phyloP scores from a whole-genome alignment of 2,113 vertebrate species.

The Dromaius novaehollandiae region DNA sequence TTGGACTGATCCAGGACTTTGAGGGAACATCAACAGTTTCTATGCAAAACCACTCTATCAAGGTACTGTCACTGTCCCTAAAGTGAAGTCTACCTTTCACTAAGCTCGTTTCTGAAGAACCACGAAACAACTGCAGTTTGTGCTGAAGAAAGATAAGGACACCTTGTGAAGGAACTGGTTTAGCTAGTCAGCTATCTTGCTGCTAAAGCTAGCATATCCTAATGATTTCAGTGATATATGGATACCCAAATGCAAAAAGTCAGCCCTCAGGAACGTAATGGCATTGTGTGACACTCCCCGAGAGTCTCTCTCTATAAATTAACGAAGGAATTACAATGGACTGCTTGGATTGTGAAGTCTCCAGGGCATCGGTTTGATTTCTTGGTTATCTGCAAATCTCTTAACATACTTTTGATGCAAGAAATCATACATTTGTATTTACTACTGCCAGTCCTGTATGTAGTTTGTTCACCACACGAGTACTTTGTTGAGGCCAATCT shows the following conservation, averaged over 20 bases:
- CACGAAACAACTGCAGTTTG: neutral
- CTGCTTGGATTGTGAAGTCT: constrained; percentile 15
- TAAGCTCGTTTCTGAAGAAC: neutral
- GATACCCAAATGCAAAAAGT: constrained; percentile 36
- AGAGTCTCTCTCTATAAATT: constrained; percentile 43
- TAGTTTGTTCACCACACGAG: neutral
- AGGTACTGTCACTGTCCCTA: neutral
- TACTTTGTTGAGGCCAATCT: neutral
- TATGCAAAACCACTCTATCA: neutral
- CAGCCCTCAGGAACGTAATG: constrained; percentile 39
- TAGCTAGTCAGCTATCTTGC: constrained; percentile 31
- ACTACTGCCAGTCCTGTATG: neutral
- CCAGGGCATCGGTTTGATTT: constrained; percentile 41
- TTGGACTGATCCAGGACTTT: neutral
- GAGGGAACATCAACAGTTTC: neutral
- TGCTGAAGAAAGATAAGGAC: constrained; percentile 6
- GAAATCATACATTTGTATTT: neutral
- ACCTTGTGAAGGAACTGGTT: constrained; percentile 51
- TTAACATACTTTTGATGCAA: neutral
- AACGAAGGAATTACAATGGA: constrained; percentile 34
- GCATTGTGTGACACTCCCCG: neutral
- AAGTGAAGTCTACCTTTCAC: neutral
- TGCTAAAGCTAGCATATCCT: constrained; percentile 43
- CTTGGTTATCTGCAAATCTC: constrained; percentile 1
- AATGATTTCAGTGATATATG: constrained; percentile 27